Evolutionary conservation across 2,113 vertebrate species (phyloP).

Genomic region (Sminthopsis crassicaudata): DNA sequence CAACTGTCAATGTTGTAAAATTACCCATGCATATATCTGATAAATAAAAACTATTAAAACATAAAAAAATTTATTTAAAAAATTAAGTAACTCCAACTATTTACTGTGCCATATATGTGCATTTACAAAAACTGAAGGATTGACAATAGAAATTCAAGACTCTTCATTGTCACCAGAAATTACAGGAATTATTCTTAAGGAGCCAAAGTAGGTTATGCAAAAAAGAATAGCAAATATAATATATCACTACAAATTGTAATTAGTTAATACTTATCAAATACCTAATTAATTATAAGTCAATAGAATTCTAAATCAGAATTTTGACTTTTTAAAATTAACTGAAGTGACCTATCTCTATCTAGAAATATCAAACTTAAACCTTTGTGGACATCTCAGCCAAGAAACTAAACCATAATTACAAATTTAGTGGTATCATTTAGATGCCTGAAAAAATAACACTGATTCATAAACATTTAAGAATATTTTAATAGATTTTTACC

Average conservation of each 20-base stretch:
- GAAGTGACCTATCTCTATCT: neutral
- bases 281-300: neutral
- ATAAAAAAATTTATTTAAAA: no score
- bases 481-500: neutral
- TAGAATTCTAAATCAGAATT: neutral
- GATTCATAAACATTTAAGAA: neutral
- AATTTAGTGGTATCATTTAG: neutral
- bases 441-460: neutral
- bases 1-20: no score
- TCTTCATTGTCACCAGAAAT: neutral
- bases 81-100: neutral
- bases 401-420: neutral
- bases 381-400: neutral
- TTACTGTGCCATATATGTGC: neutral
- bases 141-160: neutral
- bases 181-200: neutral
- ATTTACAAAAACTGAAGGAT: neutral
- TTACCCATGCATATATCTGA: no score
- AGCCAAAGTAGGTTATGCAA: neutral
- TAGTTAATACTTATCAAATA: neutral
- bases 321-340: neutral
- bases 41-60: no score
- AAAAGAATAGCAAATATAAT: neutral
- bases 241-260: neutral
- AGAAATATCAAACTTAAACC: neutral